A percentile compares a stretch with the other conserved stretches of the same genome.
Conservation (phyloP, 2,113 vertebrate genomes). For the Myrmecophaga tridactyla region DNA sequence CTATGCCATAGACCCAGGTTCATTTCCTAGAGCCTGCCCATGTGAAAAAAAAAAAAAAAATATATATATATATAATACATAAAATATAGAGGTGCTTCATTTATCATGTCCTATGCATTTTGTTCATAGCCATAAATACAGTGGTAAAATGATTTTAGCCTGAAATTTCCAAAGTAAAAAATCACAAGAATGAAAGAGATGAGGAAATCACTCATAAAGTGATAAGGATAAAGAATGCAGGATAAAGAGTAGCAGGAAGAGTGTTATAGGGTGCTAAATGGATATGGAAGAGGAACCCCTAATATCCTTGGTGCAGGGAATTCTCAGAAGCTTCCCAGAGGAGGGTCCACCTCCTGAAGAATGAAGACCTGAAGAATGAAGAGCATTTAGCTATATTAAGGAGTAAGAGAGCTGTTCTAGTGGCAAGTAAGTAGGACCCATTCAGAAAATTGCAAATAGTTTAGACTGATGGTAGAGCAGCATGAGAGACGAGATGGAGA, state of each 20-base stretch:
- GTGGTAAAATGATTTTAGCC: too few species aligned
- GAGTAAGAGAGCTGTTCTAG: neutral
- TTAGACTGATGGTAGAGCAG: neutral
- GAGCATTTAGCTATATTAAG: neutral
- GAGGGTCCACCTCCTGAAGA: too few species aligned
- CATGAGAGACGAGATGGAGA: neutral
- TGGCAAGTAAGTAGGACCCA: neutral
- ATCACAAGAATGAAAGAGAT: too few species aligned
- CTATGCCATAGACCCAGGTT: too few species aligned
- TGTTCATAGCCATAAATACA: neutral
- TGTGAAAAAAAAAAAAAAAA: too few species aligned
- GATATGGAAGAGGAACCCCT: neutral
- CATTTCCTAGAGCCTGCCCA: too few species aligned
- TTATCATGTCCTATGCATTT: neutral
- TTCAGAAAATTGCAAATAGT: neutral
- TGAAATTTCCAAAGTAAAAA: neutral
- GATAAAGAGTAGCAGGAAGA: neutral
- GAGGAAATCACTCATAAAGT: neutral
- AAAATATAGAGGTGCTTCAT: neutral
- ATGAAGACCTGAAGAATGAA: neutral
- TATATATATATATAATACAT: too few species aligned
- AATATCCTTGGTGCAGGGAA: neutral
- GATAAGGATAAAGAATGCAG: accelerated
- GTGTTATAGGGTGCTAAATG: neutral
- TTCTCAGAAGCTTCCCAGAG: neutral